Percentiles rank a stretch among this genome's conserved stretches.
These are phyloP conservation scores for Congeria kusceri DNA, from an alignment of 2,888 invertebrate species.

Conservation along the genomic window DNA sequence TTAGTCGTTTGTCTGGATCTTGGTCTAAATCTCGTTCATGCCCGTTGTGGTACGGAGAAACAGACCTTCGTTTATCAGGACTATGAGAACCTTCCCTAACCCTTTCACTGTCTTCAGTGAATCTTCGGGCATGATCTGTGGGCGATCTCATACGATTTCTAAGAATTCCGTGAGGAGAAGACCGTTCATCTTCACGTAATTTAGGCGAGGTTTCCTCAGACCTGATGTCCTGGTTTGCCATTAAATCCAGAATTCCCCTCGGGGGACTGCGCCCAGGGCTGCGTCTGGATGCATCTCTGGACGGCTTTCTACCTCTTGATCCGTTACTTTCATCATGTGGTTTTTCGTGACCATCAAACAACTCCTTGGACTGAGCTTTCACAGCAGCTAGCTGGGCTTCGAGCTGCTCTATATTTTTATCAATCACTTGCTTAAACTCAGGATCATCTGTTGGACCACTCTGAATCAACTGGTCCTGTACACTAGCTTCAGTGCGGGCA, in stretches of 20 bases:
- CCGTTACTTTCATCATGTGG: conserved; percentile 16
- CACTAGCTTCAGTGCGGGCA: conserved; percentile 73
- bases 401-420: conserved; percentile 59
- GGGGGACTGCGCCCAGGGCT: conserved; percentile 59
- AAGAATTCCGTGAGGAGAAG: conserved; percentile 52
- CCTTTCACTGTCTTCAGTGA: conserved; percentile 24
- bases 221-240: conserved; percentile 58
- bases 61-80: conserved; percentile 35
- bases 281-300: conserved; percentile 30
- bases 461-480: conserved; percentile 65
- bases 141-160: conserved; percentile 54
- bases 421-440: conserved; percentile 52
- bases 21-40: conserved; percentile 22
- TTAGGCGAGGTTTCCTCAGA: conserved; percentile 55
- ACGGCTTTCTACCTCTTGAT: conserved; percentile 39
- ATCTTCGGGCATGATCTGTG: conserved; percentile 39
- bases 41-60: conserved; percentile 22
- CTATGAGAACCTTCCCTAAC: conserved; percentile 32
- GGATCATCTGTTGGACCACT: conserved; percentile 49
- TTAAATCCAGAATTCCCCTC: conserved; percentile 61
- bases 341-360: conserved; percentile 49
- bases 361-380: conserved; percentile 62
- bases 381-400: conserved; percentile 60
- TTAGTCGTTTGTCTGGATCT: conserved; percentile 65
- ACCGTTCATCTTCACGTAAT: conserved; percentile 30